Base-by-base conservation (phyloP, 2,888 invertebrate genomes). In the Meghimatium bilineatum region DNA sequence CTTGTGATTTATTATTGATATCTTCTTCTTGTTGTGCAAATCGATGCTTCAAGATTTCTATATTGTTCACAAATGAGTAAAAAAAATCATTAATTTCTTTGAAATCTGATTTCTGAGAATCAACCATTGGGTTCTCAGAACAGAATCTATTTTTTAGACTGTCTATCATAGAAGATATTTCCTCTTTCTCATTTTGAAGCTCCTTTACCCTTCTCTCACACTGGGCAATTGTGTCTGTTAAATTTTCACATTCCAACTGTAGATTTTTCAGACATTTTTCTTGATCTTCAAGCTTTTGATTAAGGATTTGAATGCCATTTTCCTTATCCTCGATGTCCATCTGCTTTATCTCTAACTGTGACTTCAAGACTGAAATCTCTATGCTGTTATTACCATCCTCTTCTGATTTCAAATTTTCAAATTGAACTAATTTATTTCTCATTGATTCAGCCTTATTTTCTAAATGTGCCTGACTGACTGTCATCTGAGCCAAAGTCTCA, bases 301-400 rank as follows among this genome's bases (percentile, higher is more conserved):
- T 66, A 8, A 77, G 32, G 12, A 69, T 60, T 34, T 72, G 38
- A 26, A 81, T 34, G 29, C 74, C 77, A 17, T 74, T 71, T 32
- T 86, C 82, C 36, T 81, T 85, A 44, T 63, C 75, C 75, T 85
- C 84, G 23, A 85, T 44, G 56, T 84, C 80, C 79, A 72, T 80
- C 77, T 82, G 72, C 17, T 34, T 0, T 34, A 79, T 80, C 14
- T 84, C 86, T 67, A 86, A 77, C 38, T 84, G 72, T n/a, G 79
- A 77, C 38, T 77, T 69, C 8, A 82, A 56, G 8, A 12, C 26
- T 20, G 38, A 67, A 26, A 3, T 56, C 26, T 56, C 56, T n/a
- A 77, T 29, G 3, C 56, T 36, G 36, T 69, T 38, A 29, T 75
- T 49, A 26, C n/a, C 49, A 14, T 23, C 49, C 36, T 10, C 44